phyloP scores from a whole-genome alignment of 2,888 invertebrate species.

The Ormyrus labotus region DNA sequence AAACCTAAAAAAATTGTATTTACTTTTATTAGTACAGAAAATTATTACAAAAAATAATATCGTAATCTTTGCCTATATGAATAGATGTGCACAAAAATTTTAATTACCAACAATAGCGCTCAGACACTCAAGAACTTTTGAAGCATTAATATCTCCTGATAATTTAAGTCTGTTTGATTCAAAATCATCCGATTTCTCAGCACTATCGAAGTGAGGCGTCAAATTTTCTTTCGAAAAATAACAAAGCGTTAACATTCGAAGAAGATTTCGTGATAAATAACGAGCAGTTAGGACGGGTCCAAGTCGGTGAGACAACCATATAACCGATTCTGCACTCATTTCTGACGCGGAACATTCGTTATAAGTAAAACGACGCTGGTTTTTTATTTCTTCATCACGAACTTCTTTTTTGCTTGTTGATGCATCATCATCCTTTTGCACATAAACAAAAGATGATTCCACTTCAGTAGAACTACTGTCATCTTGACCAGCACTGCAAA shows the following conservation, averaged over 20 bases:
- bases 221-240: constrained; percentile 91
- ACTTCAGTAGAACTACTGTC: constrained; percentile 40
- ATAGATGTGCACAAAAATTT: constrained; percentile 31
- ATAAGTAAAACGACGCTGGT: constrained; percentile 51
- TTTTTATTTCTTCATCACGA: constrained; percentile 31
- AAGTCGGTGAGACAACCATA: constrained; percentile 94
- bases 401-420: constrained; percentile 42
- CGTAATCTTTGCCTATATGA: neutral
- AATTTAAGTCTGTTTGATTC: constrained; percentile 82
- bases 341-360: constrained; percentile 83
- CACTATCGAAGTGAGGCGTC: constrained; percentile 69
- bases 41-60: constrained; percentile 4
- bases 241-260: constrained; percentile 95
- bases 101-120: constrained; percentile 82
- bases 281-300: constrained; percentile 96
- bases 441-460: constrained; percentile 49
- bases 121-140: constrained; percentile 93
- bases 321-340: constrained; percentile 90
- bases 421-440: constrained; percentile 42
- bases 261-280: constrained; percentile 91
- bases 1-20: constrained; percentile 78
- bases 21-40: constrained; percentile 1
- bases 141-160: constrained; percentile 88
- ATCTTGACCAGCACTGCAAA: constrained; percentile 19
- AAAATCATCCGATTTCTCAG: constrained; percentile 77